phyloP scores from a whole-genome alignment of 2,113 vertebrate species.

The Ophthalmotilapia sp. region DNA sequence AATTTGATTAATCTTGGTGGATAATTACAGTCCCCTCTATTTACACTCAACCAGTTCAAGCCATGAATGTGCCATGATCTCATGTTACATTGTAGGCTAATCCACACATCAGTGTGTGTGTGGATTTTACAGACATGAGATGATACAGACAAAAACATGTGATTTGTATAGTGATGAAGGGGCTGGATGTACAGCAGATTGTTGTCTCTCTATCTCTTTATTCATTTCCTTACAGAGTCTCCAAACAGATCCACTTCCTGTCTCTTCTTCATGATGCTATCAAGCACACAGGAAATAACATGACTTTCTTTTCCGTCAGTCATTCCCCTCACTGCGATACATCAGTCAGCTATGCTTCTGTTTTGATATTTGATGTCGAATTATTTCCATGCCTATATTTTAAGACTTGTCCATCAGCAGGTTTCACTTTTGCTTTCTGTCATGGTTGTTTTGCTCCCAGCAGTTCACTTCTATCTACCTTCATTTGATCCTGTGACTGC shows the following conservation, averaged over 20 bases:
- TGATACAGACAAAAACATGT: neutral
- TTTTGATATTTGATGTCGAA: neutral
- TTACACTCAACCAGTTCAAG: neutral
- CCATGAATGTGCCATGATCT: neutral
- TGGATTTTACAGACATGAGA: neutral
- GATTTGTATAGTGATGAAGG: neutral
- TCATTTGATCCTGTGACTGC: neutral
- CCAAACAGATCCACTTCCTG: slow-evolving; percentile 13
- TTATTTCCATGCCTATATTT: neutral
- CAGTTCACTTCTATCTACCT: neutral
- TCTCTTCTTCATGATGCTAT: slow-evolving; percentile 17
- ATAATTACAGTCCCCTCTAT: slow-evolving; percentile 4
- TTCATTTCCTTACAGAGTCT: slow-evolving; percentile 41
- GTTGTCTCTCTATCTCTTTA: neutral
- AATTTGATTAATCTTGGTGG: slow-evolving; percentile 17
- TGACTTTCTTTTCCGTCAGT: slow-evolving; percentile 7
- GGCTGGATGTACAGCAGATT: neutral
- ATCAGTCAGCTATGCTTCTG: neutral
- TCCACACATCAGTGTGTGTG: neutral
- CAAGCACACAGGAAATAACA: slow-evolving; percentile 48
- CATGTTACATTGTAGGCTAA: neutral
- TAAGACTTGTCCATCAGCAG: neutral
- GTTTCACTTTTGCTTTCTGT: neutral
- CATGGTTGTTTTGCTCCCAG: neutral
- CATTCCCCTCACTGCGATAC: neutral